A percentile compares a stretch with the other conserved stretches of the same genome.
These are phyloP conservation scores for Tenthredo livida DNA, from an alignment of 2,888 invertebrate genomes.

Conservation along the genomic window DNA sequence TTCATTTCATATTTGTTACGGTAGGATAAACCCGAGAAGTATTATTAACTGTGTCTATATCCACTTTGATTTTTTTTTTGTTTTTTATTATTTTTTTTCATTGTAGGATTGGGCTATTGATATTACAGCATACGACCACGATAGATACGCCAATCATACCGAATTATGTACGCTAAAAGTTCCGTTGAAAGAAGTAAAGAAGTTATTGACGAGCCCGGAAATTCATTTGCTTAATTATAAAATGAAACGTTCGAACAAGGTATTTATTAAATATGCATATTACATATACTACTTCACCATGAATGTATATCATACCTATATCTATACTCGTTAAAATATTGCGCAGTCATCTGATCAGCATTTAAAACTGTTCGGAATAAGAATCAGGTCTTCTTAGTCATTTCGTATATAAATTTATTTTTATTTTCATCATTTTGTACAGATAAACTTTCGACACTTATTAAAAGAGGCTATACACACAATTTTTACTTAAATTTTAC, in stretches of 20 bases:
- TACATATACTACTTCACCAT: no score
- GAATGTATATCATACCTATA: not conserved
- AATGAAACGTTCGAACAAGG: slow-evolving; percentile 76
- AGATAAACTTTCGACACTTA: not conserved
- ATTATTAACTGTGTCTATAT: not conserved
- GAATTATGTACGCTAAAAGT: slow-evolving; percentile 77
- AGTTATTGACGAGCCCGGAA: slow-evolving; percentile 74
- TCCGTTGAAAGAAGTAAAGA: slow-evolving; percentile 76
- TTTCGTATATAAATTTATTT: not conserved
- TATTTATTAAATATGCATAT: slow-evolving; percentile 62
- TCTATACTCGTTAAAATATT: not conserved
- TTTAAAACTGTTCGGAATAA: not conserved
- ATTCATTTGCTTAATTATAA: slow-evolving; percentile 76
- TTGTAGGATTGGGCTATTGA: slow-evolving; percentile 77
- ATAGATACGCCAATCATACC: slow-evolving; percentile 79
- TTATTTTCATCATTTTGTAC: not conserved
- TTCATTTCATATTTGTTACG: not conserved
- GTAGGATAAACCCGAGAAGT: not conserved
- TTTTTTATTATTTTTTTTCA: not conserved
- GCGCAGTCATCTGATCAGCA: not conserved
- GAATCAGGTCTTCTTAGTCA: not conserved
- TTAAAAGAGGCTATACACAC: not conserved
- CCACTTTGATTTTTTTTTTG: slow-evolving; percentile 7
- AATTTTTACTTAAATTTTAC: not conserved
- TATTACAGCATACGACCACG: slow-evolving; percentile 77